Base-by-base conservation (phyloP, 2,888 invertebrate species). In the Drosophila eohydei region DNA sequence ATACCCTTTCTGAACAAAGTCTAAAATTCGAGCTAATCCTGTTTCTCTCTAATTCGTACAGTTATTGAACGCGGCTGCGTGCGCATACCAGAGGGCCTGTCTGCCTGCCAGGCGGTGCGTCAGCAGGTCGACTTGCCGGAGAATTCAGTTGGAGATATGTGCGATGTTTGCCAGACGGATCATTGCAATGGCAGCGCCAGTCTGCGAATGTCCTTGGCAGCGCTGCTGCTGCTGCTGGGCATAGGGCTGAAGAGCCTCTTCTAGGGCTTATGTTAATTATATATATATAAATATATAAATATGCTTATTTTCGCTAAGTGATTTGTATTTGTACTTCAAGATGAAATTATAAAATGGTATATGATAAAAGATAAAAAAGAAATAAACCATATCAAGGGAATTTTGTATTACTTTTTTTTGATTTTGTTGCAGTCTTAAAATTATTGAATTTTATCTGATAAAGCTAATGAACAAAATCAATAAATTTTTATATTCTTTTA, bases 111-210 rank as follows among this genome's bases (percentile, higher is more conserved):
- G 14, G 83, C 88, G 8, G 86, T 83, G 1, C 63, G 59, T 6
- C n/a, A 43, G 0, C 3, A 66, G 7, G 61, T 78, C 1, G 16
- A 0, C 0, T 16, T 78, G 4, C n/a, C 67, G 0, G 52, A 30
- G 28, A 11, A 67, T 12, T 48, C 64, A 3, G 14, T 12, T 26
- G 57, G 38, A 1, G 72, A 80, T 58, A 40, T 66, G 2, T 92
- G 91, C 51, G 12, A 71, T 12, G 64, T 81, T 9, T 92, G 91
- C 36, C 34, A 74, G 11, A 62, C 28, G 12, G 69, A 86, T 64
- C 69, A 62, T 1, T 92, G 92, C 70, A 92, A 92, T 61, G 78
- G 89, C 32, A 78, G 88, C 65, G 64, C 76, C 16, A 67, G 65
- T 9, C 34, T 84, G 0, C 65, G 71, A 16, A 34, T 85, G 2